A percentile compares a stretch with the other conserved stretches of the same genome.
Conservation (phyloP, 2,113 vertebrate species). For the Chlamydotis undulata region DNA sequence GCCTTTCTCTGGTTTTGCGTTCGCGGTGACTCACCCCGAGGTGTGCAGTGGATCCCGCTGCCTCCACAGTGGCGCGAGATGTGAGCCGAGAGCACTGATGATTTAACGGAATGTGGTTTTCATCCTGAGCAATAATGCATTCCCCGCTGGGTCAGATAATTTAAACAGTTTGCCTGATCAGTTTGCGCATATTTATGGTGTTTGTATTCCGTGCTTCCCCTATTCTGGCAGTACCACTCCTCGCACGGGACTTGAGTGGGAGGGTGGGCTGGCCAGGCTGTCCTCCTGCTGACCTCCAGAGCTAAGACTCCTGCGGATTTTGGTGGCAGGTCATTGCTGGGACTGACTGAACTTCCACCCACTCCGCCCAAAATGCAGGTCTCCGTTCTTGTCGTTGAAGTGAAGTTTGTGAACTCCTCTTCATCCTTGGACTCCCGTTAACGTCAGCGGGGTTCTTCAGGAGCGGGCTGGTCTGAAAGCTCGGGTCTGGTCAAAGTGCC, state of each 20-base stretch:
- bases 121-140: background rate
- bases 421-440: background rate
- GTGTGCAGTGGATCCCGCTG: background rate
- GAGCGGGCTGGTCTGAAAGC: background rate
- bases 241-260: background rate
- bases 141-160: background rate
- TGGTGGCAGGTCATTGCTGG: background rate
- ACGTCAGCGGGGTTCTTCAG: background rate
- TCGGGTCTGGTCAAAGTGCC: background rate
- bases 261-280: background rate
- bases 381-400: too few species aligned
- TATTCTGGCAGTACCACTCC: background rate
- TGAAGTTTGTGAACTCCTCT: too few species aligned
- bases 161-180: background rate
- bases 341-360: background rate
- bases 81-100: background rate
- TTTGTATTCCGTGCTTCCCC: fast-evolving
- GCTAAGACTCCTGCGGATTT: background rate
- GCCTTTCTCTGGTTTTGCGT: background rate
- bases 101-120: background rate
- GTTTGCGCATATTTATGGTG: background rate
- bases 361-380: background rate
- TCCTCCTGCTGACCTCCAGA: background rate
- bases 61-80: background rate
- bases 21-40: background rate